phyloP scores from a whole-genome alignment of 1,140 invertebrate species.

The Diprion similis region DNA sequence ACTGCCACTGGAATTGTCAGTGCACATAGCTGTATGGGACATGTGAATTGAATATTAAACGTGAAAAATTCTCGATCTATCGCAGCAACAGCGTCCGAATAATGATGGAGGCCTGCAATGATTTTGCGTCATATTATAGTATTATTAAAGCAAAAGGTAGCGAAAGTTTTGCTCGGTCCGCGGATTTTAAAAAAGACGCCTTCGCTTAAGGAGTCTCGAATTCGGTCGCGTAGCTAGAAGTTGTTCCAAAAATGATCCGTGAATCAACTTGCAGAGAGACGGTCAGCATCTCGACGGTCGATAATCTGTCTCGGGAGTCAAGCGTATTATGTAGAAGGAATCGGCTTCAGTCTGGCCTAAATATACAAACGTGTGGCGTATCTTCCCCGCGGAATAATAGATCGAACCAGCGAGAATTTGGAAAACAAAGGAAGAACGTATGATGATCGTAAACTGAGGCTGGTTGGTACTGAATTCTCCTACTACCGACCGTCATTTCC shows the following conservation, averaged over 20 bases:
- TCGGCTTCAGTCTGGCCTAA: neutral
- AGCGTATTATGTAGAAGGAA: neutral
- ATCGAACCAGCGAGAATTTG: neutral
- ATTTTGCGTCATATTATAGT: too few relatives aligned
- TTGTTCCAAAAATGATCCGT: neutral
- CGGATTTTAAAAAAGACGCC: neutral
- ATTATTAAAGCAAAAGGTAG: neutral
- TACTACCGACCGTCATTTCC: too few relatives aligned
- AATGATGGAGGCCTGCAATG: too few relatives aligned
- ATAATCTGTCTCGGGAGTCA: neutral
- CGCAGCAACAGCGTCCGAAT: too few relatives aligned
- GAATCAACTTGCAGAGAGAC: conserved; percentile 5
- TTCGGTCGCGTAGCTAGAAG: neutral
- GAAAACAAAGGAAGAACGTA: neutral
- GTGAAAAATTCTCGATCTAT: neutral
- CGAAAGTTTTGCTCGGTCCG: neutral
- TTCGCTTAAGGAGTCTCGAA: neutral
- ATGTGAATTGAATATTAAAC: neutral
- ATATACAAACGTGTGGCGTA: neutral
- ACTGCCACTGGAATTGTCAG: too few relatives aligned
- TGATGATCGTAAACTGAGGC: too few relatives aligned
- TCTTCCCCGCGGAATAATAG: neutral
- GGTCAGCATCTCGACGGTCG: neutral
- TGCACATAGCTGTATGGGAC: neutral
- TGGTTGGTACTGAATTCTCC: too few relatives aligned